These are phyloP conservation scores for Hypsibius dujardini DNA, from an alignment of 1,140 invertebrate species.

Conservation along the genomic window DNA sequence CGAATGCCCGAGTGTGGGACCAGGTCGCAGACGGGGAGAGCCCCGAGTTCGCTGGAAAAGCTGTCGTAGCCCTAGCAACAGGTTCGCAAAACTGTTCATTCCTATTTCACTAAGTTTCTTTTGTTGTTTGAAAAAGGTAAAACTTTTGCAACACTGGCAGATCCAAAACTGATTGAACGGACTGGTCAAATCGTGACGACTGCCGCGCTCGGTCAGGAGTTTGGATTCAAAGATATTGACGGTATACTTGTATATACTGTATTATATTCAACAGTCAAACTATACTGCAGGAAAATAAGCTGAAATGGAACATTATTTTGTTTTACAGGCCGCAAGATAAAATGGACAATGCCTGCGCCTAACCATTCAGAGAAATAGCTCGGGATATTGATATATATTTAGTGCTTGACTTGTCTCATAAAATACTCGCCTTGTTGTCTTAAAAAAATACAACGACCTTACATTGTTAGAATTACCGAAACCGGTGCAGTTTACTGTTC, in stretches of 20 bases:
- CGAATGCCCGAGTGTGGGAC: not conserved
- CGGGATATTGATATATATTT: no score
- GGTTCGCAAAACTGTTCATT: not conserved
- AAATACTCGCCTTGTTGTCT: no score
- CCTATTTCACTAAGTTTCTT: not conserved
- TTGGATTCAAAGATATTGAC: constrained; percentile 31
- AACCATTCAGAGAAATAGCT: no score
- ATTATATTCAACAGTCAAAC: no score
- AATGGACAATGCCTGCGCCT: no score
- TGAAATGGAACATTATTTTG: no score
- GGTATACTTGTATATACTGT: constrained; percentile 23
- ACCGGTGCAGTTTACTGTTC: no score
- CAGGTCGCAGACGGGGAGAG: not conserved
- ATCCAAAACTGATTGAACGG: constrained; percentile 30
- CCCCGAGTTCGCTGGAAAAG: not conserved
- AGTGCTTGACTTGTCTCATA: no score
- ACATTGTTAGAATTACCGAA: no score
- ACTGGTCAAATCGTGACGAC: constrained; percentile 29
- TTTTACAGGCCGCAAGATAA: no score
- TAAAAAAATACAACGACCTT: no score
- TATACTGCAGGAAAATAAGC: no score
- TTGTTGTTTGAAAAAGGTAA: not conserved
- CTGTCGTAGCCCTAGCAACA: not conserved
- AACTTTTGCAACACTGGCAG: constrained; percentile 21
- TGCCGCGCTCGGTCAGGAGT: constrained; percentile 29